Evolutionary conservation across 2,888 invertebrate genomes (phyloP), one percentile per base, ranked within the genome.

Genomic region (Cosmia trapezina): DNA sequence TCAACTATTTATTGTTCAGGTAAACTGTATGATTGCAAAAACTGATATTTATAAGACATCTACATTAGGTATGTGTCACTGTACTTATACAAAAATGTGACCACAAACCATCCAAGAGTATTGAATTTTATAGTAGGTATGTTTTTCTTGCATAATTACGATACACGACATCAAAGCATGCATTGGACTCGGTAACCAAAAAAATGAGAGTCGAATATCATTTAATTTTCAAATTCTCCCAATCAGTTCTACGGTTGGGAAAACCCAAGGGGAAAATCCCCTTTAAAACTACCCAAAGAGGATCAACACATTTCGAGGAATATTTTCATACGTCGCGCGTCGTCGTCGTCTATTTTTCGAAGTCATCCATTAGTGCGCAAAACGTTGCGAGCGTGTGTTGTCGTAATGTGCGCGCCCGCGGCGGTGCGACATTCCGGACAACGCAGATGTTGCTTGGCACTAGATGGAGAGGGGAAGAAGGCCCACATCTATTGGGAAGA

Each of bases 351-450:
- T 81, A 83, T 81, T 83, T 81, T 80, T 80, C 65, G 81, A 78
- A 83, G 72, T 63, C 63, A 56, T 73, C 73, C 73, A 83, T 84
- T 84, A 84, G 59, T 56, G 62, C 4, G 76, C 67, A 75, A 77
- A 84, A 73, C 71, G 75, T 81, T 73, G 66, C 81, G 68, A 76
- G 81, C 76, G 81, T 76, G 81, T 83, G 81, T 81, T 73, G 76
- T 63, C 47, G 81, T 81, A 81, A 81, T 73, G 73, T 76, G 64
- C 70, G 81, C 72, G 81, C 87, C 76, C 11, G 76, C 22, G 86
- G 87, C 87, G 78, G 77, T 82, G 78, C 81, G 81, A 86, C 87
- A 87, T 87, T 88, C 88, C 84, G 73, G 7, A 17, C 67, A 14
- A 72, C 63, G 79, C 79, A 80, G 83, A 82, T 80, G 79, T 80